Evolutionary conservation across 2,888 invertebrate species (phyloP).

Genomic region (Eilema depressum): DNA sequence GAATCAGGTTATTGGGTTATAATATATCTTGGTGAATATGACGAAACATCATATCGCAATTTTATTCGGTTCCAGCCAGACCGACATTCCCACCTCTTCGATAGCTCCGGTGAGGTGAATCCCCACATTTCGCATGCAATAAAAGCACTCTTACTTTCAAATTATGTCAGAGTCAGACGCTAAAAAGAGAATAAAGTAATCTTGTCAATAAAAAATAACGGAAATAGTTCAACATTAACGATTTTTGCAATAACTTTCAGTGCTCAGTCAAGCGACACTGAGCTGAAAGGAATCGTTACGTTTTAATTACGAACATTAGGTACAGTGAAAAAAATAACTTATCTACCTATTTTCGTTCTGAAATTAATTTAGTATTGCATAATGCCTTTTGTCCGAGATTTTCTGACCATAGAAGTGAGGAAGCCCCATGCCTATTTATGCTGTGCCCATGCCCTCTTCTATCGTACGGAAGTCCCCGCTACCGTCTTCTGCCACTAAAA

Average conservation of each 20-base stretch:
- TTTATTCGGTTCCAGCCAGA: background rate
- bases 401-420: no score
- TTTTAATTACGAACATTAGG: constrained; percentile 3
- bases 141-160: background rate
- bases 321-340: background rate
- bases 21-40: no score
- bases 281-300: background rate
- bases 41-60: no score
- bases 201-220: background rate
- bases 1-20: no score
- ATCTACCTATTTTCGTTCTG: background rate
- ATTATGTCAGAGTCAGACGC: background rate
- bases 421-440: no score
- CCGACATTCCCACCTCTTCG: background rate
- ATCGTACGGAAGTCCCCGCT: no score
- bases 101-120: background rate
- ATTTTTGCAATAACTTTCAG: constrained; percentile 6
- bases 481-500: no score
- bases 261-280: constrained; percentile 3
- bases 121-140: background rate
- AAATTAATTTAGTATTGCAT: background rate
- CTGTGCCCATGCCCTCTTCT: no score
- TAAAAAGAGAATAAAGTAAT: background rate
- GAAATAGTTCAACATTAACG: background rate
- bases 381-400: no score